Percentiles rank a stretch among this genome's conserved stretches.
Evolutionary conservation across 2,888 invertebrate species (phyloP).

Genomic region (Helleia helle): DNA sequence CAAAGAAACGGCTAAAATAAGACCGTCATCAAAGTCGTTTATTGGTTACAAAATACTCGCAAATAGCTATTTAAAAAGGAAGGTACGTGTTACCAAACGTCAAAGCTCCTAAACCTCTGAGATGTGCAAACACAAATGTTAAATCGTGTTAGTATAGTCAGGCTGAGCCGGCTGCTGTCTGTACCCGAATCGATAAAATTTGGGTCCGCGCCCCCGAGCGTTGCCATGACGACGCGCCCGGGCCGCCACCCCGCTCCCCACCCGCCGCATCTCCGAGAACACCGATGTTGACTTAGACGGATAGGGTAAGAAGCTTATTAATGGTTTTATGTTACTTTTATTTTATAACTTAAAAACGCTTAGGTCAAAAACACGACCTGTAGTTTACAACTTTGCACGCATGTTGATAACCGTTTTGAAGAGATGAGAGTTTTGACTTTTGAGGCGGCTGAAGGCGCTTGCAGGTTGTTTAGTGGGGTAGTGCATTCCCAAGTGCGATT

Average conservation of each 20-base stretch:
- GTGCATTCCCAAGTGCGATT: too few relatives aligned
- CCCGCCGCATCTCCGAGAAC: conserved; percentile 52
- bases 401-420: too few relatives aligned
- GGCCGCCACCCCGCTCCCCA: conserved; percentile 30
- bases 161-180: conserved; percentile 65
- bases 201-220: conserved; percentile 68
- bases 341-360: conserved; percentile 29
- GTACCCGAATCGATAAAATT: conserved; percentile 72
- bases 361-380: too few relatives aligned
- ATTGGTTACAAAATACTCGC: too few relatives aligned
- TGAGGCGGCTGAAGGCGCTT: too few relatives aligned
- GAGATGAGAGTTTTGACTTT: too few relatives aligned
- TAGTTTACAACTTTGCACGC: too few relatives aligned
- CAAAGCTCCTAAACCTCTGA: conserved; percentile 63
- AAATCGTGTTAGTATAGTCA: conserved; percentile 66
- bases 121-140: conserved; percentile 66
- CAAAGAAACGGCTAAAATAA: too few relatives aligned
- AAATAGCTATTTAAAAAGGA: conserved; percentile 40
- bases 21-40: too few relatives aligned
- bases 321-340: conserved; percentile 67
- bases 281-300: conserved; percentile 73
- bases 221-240: conserved; percentile 55
- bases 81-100: conserved; percentile 50
- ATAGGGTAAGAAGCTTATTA: conserved; percentile 74
- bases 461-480: too few relatives aligned